Evolutionary conservation across 2,888 invertebrate species (phyloP).

Genomic region (Cabera pusaria): DNA sequence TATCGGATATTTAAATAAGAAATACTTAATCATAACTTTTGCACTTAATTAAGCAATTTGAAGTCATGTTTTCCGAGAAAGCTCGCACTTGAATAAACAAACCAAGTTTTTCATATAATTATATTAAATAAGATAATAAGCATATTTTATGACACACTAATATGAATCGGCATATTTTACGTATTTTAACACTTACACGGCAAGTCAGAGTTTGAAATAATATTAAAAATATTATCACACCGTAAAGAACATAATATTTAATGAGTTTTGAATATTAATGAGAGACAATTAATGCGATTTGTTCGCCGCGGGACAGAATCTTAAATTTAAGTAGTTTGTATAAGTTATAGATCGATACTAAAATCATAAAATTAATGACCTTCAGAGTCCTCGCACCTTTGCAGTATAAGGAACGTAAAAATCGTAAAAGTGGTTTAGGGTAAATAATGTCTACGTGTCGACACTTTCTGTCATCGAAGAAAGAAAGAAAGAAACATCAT

Average conservation of each 20-base stretch:
- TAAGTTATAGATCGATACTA: conserved; percentile 7
- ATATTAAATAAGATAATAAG: conserved; percentile 43
- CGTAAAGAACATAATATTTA: conserved; percentile 22
- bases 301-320: conserved; percentile 1
- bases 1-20: conserved; percentile 5
- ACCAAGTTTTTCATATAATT: conserved; percentile 22
- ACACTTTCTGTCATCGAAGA: no score
- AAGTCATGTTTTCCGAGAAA: conserved; percentile 19
- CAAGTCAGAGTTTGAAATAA: conserved; percentile 53
- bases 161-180: conserved; percentile 45
- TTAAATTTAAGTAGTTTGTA: conserved; percentile 7
- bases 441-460: no score
- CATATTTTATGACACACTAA: conserved; percentile 38
- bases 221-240: conserved; percentile 41
- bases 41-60: conserved; percentile 26
- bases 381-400: no score
- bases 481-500: no score
- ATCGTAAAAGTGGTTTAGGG: no score
- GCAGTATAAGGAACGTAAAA: no score
- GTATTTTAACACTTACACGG: conserved; percentile 60
- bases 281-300: conserved; percentile 11
- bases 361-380: no score
- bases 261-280: conserved; percentile 18
- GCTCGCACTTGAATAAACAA: conserved; percentile 23
- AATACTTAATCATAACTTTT: conserved; percentile 8